Base-by-base conservation (phyloP, 2,888 invertebrate genomes). In the Drosophila testacea region DNA sequence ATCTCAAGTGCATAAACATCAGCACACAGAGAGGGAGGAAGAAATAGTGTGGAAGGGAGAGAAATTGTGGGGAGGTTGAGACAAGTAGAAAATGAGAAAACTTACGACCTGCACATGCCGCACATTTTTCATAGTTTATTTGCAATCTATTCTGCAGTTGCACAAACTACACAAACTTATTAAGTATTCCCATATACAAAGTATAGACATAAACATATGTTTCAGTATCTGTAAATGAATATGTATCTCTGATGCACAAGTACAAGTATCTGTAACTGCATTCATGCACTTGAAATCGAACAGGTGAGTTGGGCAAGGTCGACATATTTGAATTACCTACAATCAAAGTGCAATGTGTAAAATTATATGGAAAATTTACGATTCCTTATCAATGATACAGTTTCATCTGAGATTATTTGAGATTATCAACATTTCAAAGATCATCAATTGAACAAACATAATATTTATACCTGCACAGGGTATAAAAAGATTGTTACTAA, bases 1-100 rank as follows among this genome's bases (percentile, higher is more conserved):
- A 83, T 88, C 88, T 82, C 86, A 66, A 83, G 86, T 88, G 73
- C 79, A 79, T 72, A 66, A 66, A 81, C 51, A 73, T 62, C 57
- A 73, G 62, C 48, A 48, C 52, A 65, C 38, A 11, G 42, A 7
- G 28, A 7, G 46, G 4, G 27, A 13, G 50, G 6, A 4, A 38
- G 11, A 9, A 27, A 16, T 16, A 39, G 22, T 32, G 6, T 13
- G 27, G 11, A 10, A 22, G 61, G 36, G 51, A 22, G 11, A 10
- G 13, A 16, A 16, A 16, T 16, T 16, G 16, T 1, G 16, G 16
- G 16, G 16, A 16, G 7, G 32, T 5, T 30, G 30, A 34, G 27
- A 7, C 28, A 4, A 36, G 27, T 11, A 4, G 51, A 22, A n/a
- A 32, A 27, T 34, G 34, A 1, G 39, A 13, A 39, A 57, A 63